Evolutionary conservation across 2,888 invertebrate species (phyloP), one percentile per base, ranked within the genome.

Genomic region (Agrotis exclamationis): DNA sequence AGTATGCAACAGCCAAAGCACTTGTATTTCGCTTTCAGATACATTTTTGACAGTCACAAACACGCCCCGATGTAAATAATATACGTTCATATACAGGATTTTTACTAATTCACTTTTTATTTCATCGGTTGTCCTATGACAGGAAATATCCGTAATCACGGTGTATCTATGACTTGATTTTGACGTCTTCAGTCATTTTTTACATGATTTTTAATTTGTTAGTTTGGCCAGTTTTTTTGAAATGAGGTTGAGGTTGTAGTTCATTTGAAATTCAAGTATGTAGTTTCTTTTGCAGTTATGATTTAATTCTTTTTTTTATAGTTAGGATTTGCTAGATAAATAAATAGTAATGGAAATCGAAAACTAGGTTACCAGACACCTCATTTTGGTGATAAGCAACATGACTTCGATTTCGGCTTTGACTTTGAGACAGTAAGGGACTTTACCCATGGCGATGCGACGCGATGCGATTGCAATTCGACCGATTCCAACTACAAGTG

Each of bases 101-200:
- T 71, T 71, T 56, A 81, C 60, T 63, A 33, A 75, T 62, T 77
- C 47, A 69, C 63, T 80, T 74, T 69, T 69, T 80, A 80, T 80
- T 79, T 75, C 72, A 80, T 70, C 74, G 62, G 48, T 70, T 69
- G 76, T 80, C 69, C 14, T 79, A 58, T 28, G 62, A 70, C 51
- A 72, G 51, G 44, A 66, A 58, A 56, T 51, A 72, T 56, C 56
- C 56, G 56, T 56, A 33, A 33, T 56, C 56, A 56, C 56, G 56
- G 56, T 56, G 56, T 56, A 76, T 80, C 67, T 77, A 70, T 69
- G 77, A 33, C 75, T 62, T 71, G 64, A 67, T 76, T 72, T 70
- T 83, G 84, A 84, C 85, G 72, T 83, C 45, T 58, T 5, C 70
- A 63, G 71, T 73, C 84, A 84, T 66, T 64, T 68, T 74, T 77